Base-by-base conservation (phyloP, 1,140 invertebrate species). In the Pollicipes pollicipes region DNA sequence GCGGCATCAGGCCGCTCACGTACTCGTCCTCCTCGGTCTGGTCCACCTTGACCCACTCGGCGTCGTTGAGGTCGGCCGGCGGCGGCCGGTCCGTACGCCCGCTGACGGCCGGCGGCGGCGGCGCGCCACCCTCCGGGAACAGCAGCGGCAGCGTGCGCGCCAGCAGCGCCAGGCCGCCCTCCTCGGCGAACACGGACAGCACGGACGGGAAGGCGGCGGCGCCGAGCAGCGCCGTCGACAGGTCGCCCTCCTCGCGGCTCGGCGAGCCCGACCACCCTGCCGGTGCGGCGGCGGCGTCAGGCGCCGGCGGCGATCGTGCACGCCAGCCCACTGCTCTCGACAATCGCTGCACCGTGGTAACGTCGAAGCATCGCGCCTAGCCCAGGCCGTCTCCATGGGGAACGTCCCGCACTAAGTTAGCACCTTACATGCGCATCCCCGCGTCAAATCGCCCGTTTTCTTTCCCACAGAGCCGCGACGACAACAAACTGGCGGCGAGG, bases 71-170 rank as follows among this genome's bases (percentile, higher is more conserved):
- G 67, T 72, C 67, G 70, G 72, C 72, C 72, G 72, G 28, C 70
- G 28, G 45, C 73, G 70, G 0, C 71, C 67, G 68, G 70, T 69
- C 32, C 68, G 71, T 24, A 71, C 70, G 27, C 70, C 68, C 64
- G 64, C 24, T 28, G 68, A 17, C 58, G 29, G 64, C 3, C 70
- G 71, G n/a, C 73, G 71, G 37, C 73, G 71, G 70, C 72, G 72
- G 28, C 70, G 67, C 69, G 72, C 67, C 69, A 72, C 72, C 84
- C 74, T 91, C 89, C n/a, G 90, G 88, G 81, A 92, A 92, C 24
- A 93, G 83, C 0, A 91, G 83, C 0, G 92, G 91, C 75, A 95
- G 81, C 76, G 93, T 89, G 74, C 90, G 87, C 0, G 93, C 91
- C 27, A 95, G 80, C 30, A 95, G 81, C 8, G 90, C 91, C 67